Conservation (phyloP, 2,113 vertebrate species). For the Pyxicephalus adspersus region DNA sequence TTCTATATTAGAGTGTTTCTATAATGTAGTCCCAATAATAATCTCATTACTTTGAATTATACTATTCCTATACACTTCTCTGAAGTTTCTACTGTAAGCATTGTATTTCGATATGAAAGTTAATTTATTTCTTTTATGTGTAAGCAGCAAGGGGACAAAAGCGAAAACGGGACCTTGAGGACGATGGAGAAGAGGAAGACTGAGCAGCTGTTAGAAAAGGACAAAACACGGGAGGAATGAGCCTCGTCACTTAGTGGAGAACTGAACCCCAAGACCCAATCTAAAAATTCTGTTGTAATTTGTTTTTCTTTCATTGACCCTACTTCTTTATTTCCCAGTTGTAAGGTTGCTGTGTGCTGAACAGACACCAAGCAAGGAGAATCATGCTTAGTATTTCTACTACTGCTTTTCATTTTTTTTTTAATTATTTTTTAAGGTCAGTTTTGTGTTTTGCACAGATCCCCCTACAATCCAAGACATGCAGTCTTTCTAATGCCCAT, state of each 20-base stretch:
- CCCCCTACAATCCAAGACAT: not conserved
- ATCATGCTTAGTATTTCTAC: conserved; percentile 77
- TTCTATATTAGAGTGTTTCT: too few relatives aligned
- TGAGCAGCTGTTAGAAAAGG: conserved; percentile 71
- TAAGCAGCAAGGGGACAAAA: conserved; percentile 86
- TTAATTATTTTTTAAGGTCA: conserved; percentile 61
- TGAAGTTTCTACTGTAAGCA: too few relatives aligned
- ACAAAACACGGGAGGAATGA: conserved; percentile 86
- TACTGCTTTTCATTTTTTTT: conserved; percentile 72
- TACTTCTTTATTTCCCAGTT: conserved; percentile 61
- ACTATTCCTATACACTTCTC: too few relatives aligned
- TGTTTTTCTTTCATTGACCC: conserved; percentile 83
- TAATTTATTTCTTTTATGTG: not conserved
- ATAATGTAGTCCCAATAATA: too few relatives aligned
- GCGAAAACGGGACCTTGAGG: conserved; percentile 94
- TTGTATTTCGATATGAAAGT: not conserved
- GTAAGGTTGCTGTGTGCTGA: conserved; percentile 87
- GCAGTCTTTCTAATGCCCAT: conserved; percentile 64
- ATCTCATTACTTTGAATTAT: too few relatives aligned
- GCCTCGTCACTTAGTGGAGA: conserved; percentile 89
- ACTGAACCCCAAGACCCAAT: conserved; percentile 67
- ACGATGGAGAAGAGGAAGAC: conserved; percentile 93
- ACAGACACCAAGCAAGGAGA: conserved; percentile 74
- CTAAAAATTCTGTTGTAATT: conserved; percentile 84
- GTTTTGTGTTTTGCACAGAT: conserved; percentile 61